phyloP scores from a whole-genome alignment of 1,140 invertebrate genomes.

The Gonatopus flavifemur region DNA sequence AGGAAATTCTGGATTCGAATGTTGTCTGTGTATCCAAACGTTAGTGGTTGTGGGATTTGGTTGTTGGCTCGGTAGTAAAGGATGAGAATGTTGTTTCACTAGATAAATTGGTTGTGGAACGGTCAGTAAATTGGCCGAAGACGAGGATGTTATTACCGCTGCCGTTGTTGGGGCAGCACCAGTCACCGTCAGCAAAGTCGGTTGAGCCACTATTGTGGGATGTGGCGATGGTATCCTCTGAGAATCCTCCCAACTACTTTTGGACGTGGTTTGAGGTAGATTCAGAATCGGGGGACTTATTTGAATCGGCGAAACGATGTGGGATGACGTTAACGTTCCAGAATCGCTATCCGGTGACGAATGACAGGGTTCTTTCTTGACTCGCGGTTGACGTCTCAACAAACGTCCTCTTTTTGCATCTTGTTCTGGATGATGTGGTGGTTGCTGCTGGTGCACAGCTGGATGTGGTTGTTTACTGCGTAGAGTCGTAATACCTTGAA shows the following conservation, averaged over 20 bases:
- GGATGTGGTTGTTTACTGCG: too few relatives aligned
- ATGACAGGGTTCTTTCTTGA: constrained; percentile 65
- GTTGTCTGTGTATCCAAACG: constrained; percentile 56
- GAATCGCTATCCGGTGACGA: constrained; percentile 58
- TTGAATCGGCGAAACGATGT: constrained; percentile 43
- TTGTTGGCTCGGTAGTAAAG: constrained; percentile 62
- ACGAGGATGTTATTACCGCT: too few relatives aligned
- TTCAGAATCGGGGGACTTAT: constrained; percentile 54
- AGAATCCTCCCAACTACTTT: constrained; percentile 58
- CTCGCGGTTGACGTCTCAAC: constrained; percentile 66
- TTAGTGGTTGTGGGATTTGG: constrained; percentile 24
- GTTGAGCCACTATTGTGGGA: constrained; percentile 18
- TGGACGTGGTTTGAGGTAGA: constrained; percentile 63
- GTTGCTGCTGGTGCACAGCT: too few relatives aligned
- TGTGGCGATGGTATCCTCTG: constrained; percentile 19
- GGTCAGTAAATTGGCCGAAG: constrained; percentile 61
- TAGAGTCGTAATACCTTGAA: too few relatives aligned
- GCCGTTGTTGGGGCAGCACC: too few relatives aligned
- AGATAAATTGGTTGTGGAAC: constrained; percentile 63
- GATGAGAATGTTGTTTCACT: constrained; percentile 69
- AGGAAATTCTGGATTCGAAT: constrained; percentile 55
- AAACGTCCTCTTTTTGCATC: constrained; percentile 36
- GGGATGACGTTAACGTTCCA: constrained; percentile 44
- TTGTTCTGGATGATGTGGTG: too few relatives aligned
- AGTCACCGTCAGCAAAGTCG: constrained; percentile 30